Base-by-base conservation (phyloP, 1,140 invertebrate genomes). In the Drosophila willistoni region DNA sequence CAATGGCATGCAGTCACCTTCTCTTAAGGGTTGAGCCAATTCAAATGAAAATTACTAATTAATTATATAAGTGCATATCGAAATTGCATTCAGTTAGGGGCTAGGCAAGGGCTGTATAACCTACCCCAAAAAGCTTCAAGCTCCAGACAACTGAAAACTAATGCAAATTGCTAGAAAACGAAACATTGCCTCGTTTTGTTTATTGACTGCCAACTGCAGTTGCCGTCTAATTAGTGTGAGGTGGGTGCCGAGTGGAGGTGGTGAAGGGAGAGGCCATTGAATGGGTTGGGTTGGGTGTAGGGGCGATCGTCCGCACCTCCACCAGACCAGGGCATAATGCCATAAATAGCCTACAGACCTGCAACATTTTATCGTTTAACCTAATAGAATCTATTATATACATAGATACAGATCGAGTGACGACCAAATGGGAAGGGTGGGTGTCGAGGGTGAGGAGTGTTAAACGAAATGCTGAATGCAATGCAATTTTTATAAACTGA, bases 331-430 rank as follows among this genome's bases (percentile, higher is more conserved):
- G 34, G 13, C 7, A n/a, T 17, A 51, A 36, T 25, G 41, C 84
- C 72, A 89, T 89, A 89, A 89, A 87, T 89, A 87, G 83, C 66
- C 66, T 44, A 60, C 60, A 73, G 64, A 66, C 63, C 73, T 59
- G 67, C 62, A 83, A 87, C 76, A 67, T 77, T 73, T 56, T 59
- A 63, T 63, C 61, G 61, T 13, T 59, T 59, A 59, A 36, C 56
- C 56, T 59, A 59, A 59, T 39, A 29, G 29, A 29, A 29, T 29
- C 29, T 29, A 29, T 29, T 29, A 7, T 29, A 29, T 29, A 7
- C 7, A 29, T 29, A 34, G 56, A 59, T 36, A 39, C 9, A 19
- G 56, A 51, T 51, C 7, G 44, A 12, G 9, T 51, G 17, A 47
- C 44, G 7, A 10, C 3, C 9, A 6, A 3, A 12, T 36, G 47